phyloP scores from a whole-genome alignment of 2,797 vertebrate species.

The Enteromius viviparus region DNA sequence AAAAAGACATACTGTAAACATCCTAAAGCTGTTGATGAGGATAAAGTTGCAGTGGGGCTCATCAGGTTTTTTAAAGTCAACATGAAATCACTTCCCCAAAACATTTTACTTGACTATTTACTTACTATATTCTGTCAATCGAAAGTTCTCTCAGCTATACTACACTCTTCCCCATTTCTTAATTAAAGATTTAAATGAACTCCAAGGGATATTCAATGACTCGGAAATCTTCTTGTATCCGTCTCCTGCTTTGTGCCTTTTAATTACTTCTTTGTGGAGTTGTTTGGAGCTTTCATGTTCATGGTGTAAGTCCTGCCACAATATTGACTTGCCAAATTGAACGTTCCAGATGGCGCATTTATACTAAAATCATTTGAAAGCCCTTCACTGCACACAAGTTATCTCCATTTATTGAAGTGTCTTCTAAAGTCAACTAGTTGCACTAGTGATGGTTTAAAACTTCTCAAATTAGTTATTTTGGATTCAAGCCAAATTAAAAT shows the following conservation, averaged over 20 bases:
- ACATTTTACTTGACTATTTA: not conserved
- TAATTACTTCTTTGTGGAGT: constrained; percentile 20
- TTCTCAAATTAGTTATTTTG: not conserved
- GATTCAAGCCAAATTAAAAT: not conserved
- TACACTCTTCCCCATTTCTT: not conserved
- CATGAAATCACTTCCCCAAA: not conserved
- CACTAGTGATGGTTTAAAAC: not conserved
- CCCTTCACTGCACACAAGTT: constrained; percentile 6
- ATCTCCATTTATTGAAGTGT: constrained; percentile 9
- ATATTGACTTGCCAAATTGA: constrained; percentile 26
- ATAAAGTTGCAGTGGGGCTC: not conserved
- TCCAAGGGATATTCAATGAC: constrained; percentile 15
- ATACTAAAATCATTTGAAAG: constrained; percentile 16
- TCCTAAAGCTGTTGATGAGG: not conserved
- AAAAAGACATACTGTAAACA: constrained; percentile 4
- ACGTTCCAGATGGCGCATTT: constrained; percentile 18
- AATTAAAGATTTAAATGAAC: not conserved
- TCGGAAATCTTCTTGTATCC: constrained; percentile 13
- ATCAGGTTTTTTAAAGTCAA: not conserved
- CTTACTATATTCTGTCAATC: not conserved
- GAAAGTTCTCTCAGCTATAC: not conserved
- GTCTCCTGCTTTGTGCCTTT: constrained; percentile 4
- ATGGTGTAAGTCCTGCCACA: constrained; percentile 20
- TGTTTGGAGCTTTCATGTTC: constrained; percentile 11
- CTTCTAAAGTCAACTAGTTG: not conserved